phyloP scores from a whole-genome alignment of 2,797 vertebrate genomes.

The Rhinella marina region DNA sequence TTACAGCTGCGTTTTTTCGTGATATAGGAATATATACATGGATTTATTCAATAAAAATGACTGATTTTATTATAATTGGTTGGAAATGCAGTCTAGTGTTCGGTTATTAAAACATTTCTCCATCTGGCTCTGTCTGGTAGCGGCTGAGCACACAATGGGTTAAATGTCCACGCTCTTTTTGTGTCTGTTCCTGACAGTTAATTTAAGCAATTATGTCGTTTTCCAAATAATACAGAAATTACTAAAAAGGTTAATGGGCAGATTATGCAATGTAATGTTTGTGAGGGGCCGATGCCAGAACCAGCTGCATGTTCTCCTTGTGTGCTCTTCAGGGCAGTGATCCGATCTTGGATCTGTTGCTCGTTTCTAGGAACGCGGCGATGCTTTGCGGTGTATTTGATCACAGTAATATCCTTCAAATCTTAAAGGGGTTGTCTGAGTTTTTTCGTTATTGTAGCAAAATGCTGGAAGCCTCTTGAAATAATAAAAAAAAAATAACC shows the following conservation, averaged over 20 bases:
- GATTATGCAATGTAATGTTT: not conserved
- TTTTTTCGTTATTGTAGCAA: too few relatives aligned
- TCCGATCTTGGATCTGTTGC: not conserved
- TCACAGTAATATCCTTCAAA: too few relatives aligned
- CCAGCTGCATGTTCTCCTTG: not conserved
- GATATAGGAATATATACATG: not conserved
- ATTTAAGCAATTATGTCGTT: not conserved
- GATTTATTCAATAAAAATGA: not conserved
- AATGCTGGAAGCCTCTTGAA: too few relatives aligned
- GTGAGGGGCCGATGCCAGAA: not conserved
- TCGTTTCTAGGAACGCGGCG: not conserved
- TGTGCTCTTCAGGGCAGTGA: not conserved
- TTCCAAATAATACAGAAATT: not conserved
- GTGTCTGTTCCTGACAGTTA: not conserved
- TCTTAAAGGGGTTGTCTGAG: too few relatives aligned
- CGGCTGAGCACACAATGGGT: not conserved
- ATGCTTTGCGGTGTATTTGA: not conserved
- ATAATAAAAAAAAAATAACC: too few relatives aligned
- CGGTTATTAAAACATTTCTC: not conserved
- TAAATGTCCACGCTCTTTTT: not conserved
- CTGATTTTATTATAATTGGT: not conserved
- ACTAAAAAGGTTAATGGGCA: constrained; percentile 25
- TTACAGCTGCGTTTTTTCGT: not conserved
- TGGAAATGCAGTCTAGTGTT: not conserved
- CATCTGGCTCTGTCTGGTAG: not conserved